Conservation (phyloP, 2,113 vertebrate species). For the Lathamus discolor region DNA sequence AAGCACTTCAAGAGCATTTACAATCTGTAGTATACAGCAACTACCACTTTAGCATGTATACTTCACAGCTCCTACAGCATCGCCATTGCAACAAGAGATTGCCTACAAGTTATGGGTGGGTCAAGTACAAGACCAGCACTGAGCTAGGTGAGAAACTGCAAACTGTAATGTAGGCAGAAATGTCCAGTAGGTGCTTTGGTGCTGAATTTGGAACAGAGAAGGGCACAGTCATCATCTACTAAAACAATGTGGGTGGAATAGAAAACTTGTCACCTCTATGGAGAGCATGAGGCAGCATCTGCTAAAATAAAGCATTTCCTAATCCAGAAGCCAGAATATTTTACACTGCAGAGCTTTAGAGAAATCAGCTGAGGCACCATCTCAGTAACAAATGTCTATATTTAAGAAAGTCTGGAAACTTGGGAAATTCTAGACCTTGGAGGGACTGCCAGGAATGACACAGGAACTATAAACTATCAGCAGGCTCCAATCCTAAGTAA, state of each 20-base stretch:
- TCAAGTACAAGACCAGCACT: not conserved
- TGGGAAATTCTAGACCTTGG: not conserved
- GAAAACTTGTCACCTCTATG: not conserved
- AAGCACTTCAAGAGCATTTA: not conserved
- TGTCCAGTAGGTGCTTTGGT: not conserved
- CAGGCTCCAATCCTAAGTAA: not conserved
- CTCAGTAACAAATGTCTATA: not conserved
- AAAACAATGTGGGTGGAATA: not conserved
- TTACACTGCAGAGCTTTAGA: not conserved
- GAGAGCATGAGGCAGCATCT: not conserved
- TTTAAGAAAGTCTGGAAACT: not conserved
- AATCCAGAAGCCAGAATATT: not conserved
- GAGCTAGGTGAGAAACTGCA: not conserved
- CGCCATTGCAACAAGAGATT: not conserved
- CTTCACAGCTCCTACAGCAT: not conserved
- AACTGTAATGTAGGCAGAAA: not conserved
- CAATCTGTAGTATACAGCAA: not conserved
- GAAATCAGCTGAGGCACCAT: not conserved
- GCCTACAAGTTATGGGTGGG: not conserved
- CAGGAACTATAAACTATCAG: not conserved
- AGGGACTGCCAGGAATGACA: not conserved
- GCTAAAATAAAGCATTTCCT: not conserved
- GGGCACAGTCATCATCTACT: not conserved
- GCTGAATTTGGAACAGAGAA: not conserved
- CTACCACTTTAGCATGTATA: rapidly evolving